A percentile compares a stretch with the other conserved stretches of the same genome.
Evolutionary conservation across 2,113 vertebrate genomes (phyloP).

Genomic region (Ptychochromis oligacanthus): DNA sequence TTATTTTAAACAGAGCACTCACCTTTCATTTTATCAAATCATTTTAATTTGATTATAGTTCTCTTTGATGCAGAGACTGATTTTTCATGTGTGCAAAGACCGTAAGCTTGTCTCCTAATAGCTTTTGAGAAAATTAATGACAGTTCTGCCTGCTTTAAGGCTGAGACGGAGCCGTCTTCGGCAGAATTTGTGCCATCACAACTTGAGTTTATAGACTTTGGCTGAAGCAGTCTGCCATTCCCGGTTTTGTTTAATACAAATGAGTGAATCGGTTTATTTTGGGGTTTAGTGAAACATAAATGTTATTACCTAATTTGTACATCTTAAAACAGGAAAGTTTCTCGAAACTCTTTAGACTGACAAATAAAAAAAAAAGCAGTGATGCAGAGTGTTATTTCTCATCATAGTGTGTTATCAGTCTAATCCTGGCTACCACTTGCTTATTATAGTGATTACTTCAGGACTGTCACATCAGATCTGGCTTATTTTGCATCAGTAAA

Average conservation of each 20-base stretch:
- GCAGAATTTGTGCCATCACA: neutral
- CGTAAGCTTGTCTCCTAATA: neutral
- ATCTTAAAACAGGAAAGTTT: slow-evolving; percentile 9
- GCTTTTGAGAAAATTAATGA: neutral
- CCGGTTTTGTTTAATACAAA: slow-evolving; percentile 1
- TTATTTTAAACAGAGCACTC: neutral
- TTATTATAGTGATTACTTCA: slow-evolving; percentile 11
- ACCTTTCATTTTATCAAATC: neutral
- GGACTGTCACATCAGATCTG: slow-evolving; percentile 6
- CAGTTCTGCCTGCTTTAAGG: neutral
- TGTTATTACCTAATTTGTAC: slow-evolving; percentile 25
- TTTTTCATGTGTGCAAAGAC: slow-evolving; percentile 7
- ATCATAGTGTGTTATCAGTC: slow-evolving; percentile 6
- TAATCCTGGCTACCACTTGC: neutral
- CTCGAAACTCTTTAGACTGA: slow-evolving; percentile 1
- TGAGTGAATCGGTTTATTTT: slow-evolving; percentile 12
- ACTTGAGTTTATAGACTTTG: neutral
- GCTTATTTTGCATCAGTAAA: slow-evolving; percentile 11
- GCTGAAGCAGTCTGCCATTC: neutral
- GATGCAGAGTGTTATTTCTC: slow-evolving; percentile 13
- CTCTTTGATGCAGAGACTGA: slow-evolving; percentile 7
- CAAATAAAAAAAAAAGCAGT: slow-evolving; percentile 37
- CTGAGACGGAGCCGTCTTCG: neutral
- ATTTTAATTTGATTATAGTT: neutral
- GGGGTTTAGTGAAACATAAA: slow-evolving; percentile 24